Base-by-base conservation (phyloP, 2,888 invertebrate genomes). In the Amiota minor region DNA sequence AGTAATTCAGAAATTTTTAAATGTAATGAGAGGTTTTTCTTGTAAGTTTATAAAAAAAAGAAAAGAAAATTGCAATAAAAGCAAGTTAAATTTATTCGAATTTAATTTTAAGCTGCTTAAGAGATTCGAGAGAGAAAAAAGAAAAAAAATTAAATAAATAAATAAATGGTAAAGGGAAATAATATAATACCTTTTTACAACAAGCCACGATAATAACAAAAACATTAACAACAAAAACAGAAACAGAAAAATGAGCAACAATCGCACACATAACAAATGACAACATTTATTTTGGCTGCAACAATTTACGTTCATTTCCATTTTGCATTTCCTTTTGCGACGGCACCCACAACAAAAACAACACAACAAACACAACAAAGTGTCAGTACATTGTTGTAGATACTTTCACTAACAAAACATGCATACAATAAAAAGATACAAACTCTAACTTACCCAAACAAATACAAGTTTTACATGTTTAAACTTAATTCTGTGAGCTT, bases 221-320 rank as follows among this genome's bases (percentile, higher is more conserved):
- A 59, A 59, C 20, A 20, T 35, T 35, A 6, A 35, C 35, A 35
- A 62, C 18, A 61, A 50, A 16, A 20, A 49, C 65, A 49, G 20
- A 2, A 46, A 18, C 18, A 65, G 11, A 47, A 65, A 47, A 65
- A 65, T 65, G 65, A 47, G 65, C 65, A 65, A 65, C 18, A 59
- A 35, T 62, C 45, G 62, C 62, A 4, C 35, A 62, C 62, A 62
- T 62, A 62, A 72, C 65, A 72, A 72, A 72, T 72, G 62, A 56
- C 56, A 56, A 65, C 72, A 72, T 72, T 67, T 72, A 72, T 72
- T 72, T 64, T 65, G 56, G 67, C 59, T 67, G 72, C 72, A 72
- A 67, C 72, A 72, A 67, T 72, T 72, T 72, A 67, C 72, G 67
- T 64, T 65, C 64, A 62, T 71, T 71, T 62, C 71, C 71, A 71